A percentile compares a stretch with the other conserved stretches of the same genome.
Conservation (phyloP, 2,888 invertebrate genomes). For the Chrysotoxum bicinctum region DNA sequence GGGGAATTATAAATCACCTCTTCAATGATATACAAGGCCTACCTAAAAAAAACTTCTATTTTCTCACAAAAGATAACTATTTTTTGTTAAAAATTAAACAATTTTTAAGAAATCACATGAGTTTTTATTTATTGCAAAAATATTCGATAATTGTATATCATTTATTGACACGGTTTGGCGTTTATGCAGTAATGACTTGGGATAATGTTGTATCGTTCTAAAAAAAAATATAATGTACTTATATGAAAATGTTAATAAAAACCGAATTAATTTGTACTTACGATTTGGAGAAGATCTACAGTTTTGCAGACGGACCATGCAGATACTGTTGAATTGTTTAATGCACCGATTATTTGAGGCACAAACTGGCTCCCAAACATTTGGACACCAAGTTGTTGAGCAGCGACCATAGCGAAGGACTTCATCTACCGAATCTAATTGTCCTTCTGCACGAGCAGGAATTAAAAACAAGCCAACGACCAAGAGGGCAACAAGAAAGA, state of each 20-base stretch:
- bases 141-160: not conserved
- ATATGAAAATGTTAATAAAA: no score
- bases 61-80: not conserved
- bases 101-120: not conserved
- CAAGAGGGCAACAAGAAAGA: conserved; percentile 3
- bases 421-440: not conserved
- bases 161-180: not conserved
- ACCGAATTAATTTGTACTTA: conserved; percentile 17
- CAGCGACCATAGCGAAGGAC: not conserved
- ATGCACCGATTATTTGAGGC: conserved; percentile 34
- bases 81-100: not conserved
- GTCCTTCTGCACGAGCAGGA: not conserved
- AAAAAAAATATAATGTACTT: not conserved
- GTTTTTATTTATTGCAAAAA: not conserved
- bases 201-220: conserved; percentile 14
- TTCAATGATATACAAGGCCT: no score
- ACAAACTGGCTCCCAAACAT: conserved; percentile 46
- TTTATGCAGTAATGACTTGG: conserved; percentile 24
- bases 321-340: conserved; percentile 30
- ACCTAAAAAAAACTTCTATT: no score
- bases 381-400: conserved; percentile 3
- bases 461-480: not conserved
- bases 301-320: conserved; percentile 24
- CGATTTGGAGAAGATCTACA: not conserved
- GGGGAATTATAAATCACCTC: no score